phyloP scores from a whole-genome alignment of 2,797 vertebrate genomes.

The Cryptoblepharus egeriae region DNA sequence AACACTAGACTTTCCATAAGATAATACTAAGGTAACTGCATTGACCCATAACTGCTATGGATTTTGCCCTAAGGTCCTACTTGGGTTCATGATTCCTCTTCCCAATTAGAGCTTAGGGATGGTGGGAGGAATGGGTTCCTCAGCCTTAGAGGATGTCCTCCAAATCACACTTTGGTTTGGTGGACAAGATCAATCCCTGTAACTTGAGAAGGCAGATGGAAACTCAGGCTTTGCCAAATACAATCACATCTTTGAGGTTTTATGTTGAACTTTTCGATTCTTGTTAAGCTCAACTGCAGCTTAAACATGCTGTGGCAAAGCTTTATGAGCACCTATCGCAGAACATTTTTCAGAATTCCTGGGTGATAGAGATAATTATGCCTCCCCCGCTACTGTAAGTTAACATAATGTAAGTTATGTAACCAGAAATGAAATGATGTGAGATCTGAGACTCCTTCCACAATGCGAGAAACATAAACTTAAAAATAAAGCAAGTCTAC shows the following conservation, averaged over 20 bases:
- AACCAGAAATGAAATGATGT: not conserved
- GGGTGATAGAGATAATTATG: not conserved
- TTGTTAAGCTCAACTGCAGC: not conserved
- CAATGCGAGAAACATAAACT: not conserved
- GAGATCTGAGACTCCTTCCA: not conserved
- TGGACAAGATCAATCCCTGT: too few species aligned
- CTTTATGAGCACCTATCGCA: not conserved
- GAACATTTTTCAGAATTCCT: not conserved
- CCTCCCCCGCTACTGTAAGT: not conserved
- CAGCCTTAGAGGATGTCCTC: too few species aligned
- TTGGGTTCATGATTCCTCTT: too few species aligned
- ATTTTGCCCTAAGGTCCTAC: too few species aligned
- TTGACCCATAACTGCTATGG: too few species aligned
- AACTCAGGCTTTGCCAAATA: not conserved
- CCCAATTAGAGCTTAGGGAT: too few species aligned
- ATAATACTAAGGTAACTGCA: too few species aligned
- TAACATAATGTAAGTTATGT: not conserved
- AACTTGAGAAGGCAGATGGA: too few species aligned
- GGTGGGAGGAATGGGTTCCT: too few species aligned
- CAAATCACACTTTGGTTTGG: too few species aligned
- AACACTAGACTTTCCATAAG: too few species aligned
- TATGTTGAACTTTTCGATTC: not conserved
- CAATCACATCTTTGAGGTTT: not conserved
- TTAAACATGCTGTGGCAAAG: not conserved
- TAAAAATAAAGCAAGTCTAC: not conserved